These are phyloP conservation scores for Tribolium freemani DNA, from an alignment of 2,888 invertebrate genomes.

Conservation along the genomic window DNA sequence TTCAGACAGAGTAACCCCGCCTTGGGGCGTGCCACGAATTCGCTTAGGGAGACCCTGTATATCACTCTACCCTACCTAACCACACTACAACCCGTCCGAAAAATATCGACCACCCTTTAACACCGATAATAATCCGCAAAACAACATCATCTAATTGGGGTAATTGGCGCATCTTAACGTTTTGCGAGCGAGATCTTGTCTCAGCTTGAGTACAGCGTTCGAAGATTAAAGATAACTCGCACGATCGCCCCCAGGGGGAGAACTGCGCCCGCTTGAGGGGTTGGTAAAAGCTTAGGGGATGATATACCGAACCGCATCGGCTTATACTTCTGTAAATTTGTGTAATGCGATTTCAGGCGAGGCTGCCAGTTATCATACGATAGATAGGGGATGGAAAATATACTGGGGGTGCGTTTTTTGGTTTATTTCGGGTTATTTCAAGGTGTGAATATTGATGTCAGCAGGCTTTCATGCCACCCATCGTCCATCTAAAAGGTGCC, in stretches of 20 bases:
- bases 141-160: constrained; percentile 18
- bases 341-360: constrained; percentile 54
- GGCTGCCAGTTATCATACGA: constrained; percentile 16
- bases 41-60: constrained; percentile 54
- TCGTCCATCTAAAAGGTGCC: constrained; percentile 3
- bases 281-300: constrained; percentile 46
- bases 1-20: constrained; percentile 61
- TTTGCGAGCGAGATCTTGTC: constrained; percentile 3
- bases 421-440: neutral
- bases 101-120: constrained; percentile 41
- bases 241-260: constrained; percentile 13
- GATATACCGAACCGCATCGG: constrained; percentile 49
- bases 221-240: constrained; percentile 53
- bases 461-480: neutral
- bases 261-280: constrained; percentile 48
- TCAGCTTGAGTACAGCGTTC: neutral
- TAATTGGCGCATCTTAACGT: neutral
- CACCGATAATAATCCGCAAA: constrained; percentile 25
- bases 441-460: neutral
- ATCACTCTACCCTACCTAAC: neutral
- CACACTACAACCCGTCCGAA: constrained; percentile 14
- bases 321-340: constrained; percentile 52
- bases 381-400: neutral
- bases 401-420: neutral
- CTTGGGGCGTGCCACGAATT: constrained; percentile 62